Evolutionary conservation across 2,888 invertebrate genomes (phyloP).

Genomic region (Sarcophaga caerulescens): DNA sequence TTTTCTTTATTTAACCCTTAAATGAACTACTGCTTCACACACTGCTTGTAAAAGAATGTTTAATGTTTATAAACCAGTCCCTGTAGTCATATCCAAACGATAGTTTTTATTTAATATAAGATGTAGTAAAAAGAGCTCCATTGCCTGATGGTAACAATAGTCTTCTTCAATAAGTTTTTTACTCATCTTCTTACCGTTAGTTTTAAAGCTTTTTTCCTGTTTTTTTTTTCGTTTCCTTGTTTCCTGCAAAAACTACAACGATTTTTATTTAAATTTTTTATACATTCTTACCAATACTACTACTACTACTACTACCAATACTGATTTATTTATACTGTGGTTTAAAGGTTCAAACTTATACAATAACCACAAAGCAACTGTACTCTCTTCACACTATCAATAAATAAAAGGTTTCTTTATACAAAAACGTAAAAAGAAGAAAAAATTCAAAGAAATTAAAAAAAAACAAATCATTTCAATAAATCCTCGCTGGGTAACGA

Average conservation of each 20-base stretch:
- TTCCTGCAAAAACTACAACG: constrained; percentile 46
- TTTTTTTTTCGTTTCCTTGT: constrained; percentile 25
- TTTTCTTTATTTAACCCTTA: neutral
- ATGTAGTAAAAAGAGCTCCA: too few species aligned
- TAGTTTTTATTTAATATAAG: too few species aligned
- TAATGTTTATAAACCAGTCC: too few species aligned
- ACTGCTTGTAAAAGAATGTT: too few species aligned
- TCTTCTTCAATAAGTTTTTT: too few species aligned
- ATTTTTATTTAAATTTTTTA: constrained; percentile 45
- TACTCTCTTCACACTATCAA: constrained; percentile 5
- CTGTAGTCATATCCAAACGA: too few species aligned
- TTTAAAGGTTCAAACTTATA: constrained; percentile 4
- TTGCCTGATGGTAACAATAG: too few species aligned
- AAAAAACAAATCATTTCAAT: too few species aligned
- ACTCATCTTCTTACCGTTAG: constrained; percentile 1
- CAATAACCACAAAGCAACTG: constrained; percentile 9
- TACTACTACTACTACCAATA: neutral
- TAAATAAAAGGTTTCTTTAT: constrained; percentile 16
- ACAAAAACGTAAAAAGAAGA: constrained; percentile 16
- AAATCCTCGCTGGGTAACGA: constrained; percentile 37
- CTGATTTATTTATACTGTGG: neutral
- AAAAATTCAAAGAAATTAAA: constrained; percentile 54
- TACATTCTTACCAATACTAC: neutral
- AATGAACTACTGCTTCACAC: too few species aligned
- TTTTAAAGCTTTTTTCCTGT: neutral